Percentiles rank a stretch among this genome's conserved stretches.
Conservation (phyloP, 1,140 invertebrate species). For the Drosophila nikananu region DNA sequence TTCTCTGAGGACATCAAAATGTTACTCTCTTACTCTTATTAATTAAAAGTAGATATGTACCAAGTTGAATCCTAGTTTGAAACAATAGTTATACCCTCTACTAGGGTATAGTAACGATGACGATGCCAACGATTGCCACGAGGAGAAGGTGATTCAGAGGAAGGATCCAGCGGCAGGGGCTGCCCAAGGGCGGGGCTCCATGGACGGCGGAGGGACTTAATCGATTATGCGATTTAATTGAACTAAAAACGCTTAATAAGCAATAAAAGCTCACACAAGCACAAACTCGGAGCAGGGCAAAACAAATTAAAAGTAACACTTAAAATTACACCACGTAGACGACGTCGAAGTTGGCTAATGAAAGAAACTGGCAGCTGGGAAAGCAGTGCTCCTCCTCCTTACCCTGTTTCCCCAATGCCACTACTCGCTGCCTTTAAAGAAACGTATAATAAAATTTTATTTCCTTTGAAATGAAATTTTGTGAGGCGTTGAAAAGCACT, state of each 20-base stretch:
- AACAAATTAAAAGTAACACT: constrained; percentile 82
- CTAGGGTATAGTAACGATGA: constrained; percentile 15
- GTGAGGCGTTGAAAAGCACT: constrained; percentile 71
- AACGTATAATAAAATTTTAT: constrained; percentile 79
- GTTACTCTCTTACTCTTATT: not conserved
- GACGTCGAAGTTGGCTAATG: constrained; percentile 63
- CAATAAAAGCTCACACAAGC: constrained; percentile 71
- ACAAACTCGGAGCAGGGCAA: constrained; percentile 44
- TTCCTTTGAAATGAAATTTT: constrained; percentile 81
- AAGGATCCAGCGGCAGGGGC: constrained; percentile 4
- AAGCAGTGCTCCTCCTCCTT: not conserved
- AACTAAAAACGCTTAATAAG: constrained; percentile 83
- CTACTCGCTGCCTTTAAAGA: constrained; percentile 56
- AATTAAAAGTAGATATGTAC: not conserved
- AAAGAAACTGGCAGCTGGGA: constrained; percentile 46
- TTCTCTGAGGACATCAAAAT: not conserved
- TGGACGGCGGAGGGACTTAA: constrained; percentile 59
- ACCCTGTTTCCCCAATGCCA: not conserved
- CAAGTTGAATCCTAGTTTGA: not conserved
- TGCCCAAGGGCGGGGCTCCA: constrained; percentile 20
- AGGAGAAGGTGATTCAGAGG: constrained; percentile 3
- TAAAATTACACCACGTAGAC: constrained; percentile 79
- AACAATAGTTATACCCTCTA: not conserved
- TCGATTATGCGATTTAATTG: constrained; percentile 82
- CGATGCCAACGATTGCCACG: constrained; percentile 21